Percentiles rank a stretch among this genome's conserved stretches.
phyloP scores from a whole-genome alignment of 2,113 vertebrate genomes.

The Gadus chalcogrammus region DNA sequence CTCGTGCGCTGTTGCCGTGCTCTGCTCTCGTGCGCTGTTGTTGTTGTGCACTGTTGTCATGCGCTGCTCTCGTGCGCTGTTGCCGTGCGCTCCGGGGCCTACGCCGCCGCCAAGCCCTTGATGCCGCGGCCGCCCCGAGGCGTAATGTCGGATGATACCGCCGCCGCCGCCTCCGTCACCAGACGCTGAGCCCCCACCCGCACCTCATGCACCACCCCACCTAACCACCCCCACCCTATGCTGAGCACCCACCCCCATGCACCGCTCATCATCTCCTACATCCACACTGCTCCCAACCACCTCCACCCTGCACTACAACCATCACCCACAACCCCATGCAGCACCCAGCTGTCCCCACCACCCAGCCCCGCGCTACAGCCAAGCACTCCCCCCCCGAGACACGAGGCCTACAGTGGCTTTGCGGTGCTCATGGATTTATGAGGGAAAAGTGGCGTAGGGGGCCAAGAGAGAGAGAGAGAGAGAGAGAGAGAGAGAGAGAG shows the following conservation, averaged over 20 bases:
- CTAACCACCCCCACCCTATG: slow-evolving; percentile 74
- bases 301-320: slow-evolving; percentile 80
- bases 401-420: slow-evolving; percentile 82
- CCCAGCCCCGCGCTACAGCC: slow-evolving; percentile 29
- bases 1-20: neutral
- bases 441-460: slow-evolving; percentile 85
- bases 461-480: slow-evolving; percentile 6
- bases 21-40: slow-evolving; percentile 25
- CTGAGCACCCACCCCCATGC: slow-evolving; percentile 53
- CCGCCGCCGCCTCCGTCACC: slow-evolving; percentile 89
- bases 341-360: neutral
- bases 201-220: slow-evolving; percentile 12
- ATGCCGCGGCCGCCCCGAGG: slow-evolving; percentile 90
- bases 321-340: slow-evolving; percentile 59
- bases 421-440: slow-evolving; percentile 96
- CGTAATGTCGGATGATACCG: slow-evolving; percentile 99
- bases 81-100: slow-evolving; percentile 69
- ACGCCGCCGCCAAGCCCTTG: slow-evolving; percentile 89
- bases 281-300: slow-evolving; percentile 79
- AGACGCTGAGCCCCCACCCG: slow-evolving; percentile 60
- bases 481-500: too few species aligned
- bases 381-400: slow-evolving; percentile 83
- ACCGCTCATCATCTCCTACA: slow-evolving; percentile 80
- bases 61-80: neutral
- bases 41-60: slow-evolving; percentile 20